Evolutionary conservation across 2,797 vertebrate species (phyloP).

Genomic region (Enteromius mattozi): DNA sequence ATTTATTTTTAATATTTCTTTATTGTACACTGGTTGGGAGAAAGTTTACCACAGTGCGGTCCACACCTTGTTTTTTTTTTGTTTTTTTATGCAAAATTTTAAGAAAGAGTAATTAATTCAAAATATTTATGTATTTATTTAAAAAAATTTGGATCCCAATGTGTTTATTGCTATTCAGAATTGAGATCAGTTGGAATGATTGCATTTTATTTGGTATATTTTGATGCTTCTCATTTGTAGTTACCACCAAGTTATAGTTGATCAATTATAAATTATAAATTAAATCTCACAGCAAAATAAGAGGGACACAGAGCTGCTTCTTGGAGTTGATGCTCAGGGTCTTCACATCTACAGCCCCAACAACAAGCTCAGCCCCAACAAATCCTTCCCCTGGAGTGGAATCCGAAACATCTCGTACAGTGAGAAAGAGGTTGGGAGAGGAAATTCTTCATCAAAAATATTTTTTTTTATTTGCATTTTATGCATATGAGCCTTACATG

Average conservation of each 20-base stretch:
- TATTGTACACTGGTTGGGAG: background rate
- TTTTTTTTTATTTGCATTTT: background rate
- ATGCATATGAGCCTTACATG: background rate
- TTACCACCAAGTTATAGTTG: background rate
- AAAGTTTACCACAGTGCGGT: background rate
- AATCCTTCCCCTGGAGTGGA: constrained; percentile 91
- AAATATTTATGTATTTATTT: background rate
- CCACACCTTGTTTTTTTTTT: background rate
- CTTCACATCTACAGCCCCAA: constrained; percentile 91
- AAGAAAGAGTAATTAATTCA: background rate
- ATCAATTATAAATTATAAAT: background rate
- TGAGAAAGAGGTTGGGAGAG: constrained; percentile 86
- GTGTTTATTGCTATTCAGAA: background rate
- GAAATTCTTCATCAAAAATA: background rate
- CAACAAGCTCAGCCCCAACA: constrained; percentile 89
- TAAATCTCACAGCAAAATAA: constrained; percentile 85
- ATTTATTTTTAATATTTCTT: background rate
- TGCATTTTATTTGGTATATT: background rate
- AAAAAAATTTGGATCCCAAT: background rate
- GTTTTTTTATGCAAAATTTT: too few species aligned
- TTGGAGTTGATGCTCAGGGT: constrained; percentile 90
- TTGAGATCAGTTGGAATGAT: background rate
- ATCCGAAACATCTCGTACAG: constrained; percentile 92
- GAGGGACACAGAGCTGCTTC: constrained; percentile 86
- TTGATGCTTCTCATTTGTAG: background rate